A percentile compares a stretch with the other conserved stretches of the same genome.
phyloP scores from a whole-genome alignment of 2,888 invertebrate genomes.

The Bedellia somnulentella region DNA sequence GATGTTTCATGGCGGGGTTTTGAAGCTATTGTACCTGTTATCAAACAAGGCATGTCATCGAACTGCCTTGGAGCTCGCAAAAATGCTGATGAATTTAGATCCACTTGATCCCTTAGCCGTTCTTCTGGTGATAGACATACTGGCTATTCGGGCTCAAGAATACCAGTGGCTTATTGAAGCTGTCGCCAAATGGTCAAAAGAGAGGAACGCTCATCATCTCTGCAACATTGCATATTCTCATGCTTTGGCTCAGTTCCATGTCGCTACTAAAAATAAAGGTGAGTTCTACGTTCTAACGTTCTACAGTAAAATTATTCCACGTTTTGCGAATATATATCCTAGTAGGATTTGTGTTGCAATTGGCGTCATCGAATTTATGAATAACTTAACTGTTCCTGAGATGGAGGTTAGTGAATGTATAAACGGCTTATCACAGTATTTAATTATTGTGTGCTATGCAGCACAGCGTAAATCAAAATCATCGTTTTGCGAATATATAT shows the following conservation, averaged over 20 bases:
- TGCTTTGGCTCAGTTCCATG: conserved; percentile 27
- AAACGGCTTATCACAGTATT: neutral
- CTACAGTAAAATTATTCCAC: too few relatives aligned
- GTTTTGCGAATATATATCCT: too few relatives aligned
- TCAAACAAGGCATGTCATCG: conserved; percentile 80
- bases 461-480: too few relatives aligned
- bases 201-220: conserved; percentile 18
- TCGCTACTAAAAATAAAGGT: conserved; percentile 20
- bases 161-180: conserved; percentile 66
- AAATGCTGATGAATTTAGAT: conserved; percentile 75
- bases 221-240: conserved; percentile 30
- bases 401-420: neutral
- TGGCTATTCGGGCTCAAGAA: conserved; percentile 75
- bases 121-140: conserved; percentile 75
- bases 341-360: too few relatives aligned
- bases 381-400: neutral
- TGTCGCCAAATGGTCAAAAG: conserved; percentile 17
- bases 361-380: neutral
- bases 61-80: conserved; percentile 84
- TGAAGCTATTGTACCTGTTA: conserved; percentile 75
- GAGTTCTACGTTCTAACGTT: conserved; percentile 3
- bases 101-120: conserved; percentile 77
- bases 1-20: conserved; percentile 63
- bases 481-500: too few relatives aligned
- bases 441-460: too few relatives aligned